phyloP scores from a whole-genome alignment of 2,797 vertebrate species.

The Bovichtus diacanthus region DNA sequence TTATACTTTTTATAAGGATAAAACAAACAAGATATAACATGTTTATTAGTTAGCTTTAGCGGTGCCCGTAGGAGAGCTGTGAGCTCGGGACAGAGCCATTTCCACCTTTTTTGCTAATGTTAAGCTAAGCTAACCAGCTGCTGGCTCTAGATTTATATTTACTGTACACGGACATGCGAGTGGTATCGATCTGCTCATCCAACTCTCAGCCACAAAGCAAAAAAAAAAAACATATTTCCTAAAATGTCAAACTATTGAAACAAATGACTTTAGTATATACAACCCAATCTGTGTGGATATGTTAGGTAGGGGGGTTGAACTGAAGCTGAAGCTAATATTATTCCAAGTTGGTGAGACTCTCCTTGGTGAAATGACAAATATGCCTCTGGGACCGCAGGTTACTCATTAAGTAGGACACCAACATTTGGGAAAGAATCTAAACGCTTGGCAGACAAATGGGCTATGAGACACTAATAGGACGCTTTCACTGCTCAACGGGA shows the following conservation, averaged over 20 bases:
- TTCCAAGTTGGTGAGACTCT: neutral
- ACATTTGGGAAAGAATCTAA: constrained; percentile 20
- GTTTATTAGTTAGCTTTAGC: neutral
- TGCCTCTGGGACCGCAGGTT: constrained; percentile 23
- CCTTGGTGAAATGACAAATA: constrained; percentile 17
- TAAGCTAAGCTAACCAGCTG: constrained; percentile 1
- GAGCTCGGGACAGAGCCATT: neutral
- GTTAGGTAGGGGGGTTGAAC: neutral
- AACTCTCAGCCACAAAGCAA: no score
- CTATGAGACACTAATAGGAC: constrained; percentile 49
- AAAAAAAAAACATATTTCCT: neutral
- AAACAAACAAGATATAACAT: neutral
- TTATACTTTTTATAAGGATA: neutral
- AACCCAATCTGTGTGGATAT: neutral
- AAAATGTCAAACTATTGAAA: neutral
- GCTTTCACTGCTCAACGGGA: constrained; percentile 42
- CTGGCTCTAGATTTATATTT: neutral
- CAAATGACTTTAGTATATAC: neutral
- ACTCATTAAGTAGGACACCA: constrained; percentile 26
- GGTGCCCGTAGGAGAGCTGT: neutral
- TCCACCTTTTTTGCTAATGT: neutral
- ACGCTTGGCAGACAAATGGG: constrained; percentile 30
- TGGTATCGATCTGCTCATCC: neutral
- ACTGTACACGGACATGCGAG: neutral
- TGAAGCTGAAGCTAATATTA: neutral